Base-by-base conservation (phyloP, 1,140 invertebrate species). In the Drosophila grimshawi region DNA sequence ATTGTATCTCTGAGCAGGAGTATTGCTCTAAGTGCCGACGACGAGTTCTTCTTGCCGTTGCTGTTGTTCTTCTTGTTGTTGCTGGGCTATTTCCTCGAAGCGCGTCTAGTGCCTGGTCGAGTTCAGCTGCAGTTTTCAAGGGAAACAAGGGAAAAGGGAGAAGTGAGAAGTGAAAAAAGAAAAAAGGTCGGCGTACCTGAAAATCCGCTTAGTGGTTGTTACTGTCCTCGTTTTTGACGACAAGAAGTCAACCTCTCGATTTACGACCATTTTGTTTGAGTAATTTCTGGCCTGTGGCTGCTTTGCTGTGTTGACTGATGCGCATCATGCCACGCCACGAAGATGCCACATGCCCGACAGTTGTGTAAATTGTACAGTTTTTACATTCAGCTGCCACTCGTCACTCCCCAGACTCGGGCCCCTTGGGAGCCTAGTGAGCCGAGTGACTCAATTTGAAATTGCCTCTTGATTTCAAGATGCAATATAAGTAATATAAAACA, bases 181-280 rank as follows among this genome's bases (percentile, higher is more conserved):
- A 57, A 37, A 37, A 30, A 8, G 43, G 48, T 43, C 46, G 45
- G 62, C 41, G 46, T 88, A 88, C 83, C 83, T 88, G 83, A 88
- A 75, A 75, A 81, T 73, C 75, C 66, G 52, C 80, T 76, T 68
- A 86, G 82, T 86, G 82, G 83, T 89, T 78, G 85, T 83, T 89
- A 71, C 61, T 72, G 85, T 86, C 83, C 86, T 69, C 65, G 48
- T 65, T 77, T 74, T 76, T 90, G 86, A 90, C 86, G 89, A 91
- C 89, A 91, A 91, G 89, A 91, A 91, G 89, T 91, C 89, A 91
- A 91, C 85, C 70, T 91, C 86, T 91, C 89, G 89, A 91, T 91
- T 91, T 91, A 91, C 81, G 89, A 91, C 85, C 89, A 86, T 91
- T 91, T 91, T 91, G 85, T 91, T 86, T 91, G 89, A 91, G 76